Evolutionary conservation across 2,797 vertebrate genomes (phyloP).

Genomic region (Anniella stebbinsi): DNA sequence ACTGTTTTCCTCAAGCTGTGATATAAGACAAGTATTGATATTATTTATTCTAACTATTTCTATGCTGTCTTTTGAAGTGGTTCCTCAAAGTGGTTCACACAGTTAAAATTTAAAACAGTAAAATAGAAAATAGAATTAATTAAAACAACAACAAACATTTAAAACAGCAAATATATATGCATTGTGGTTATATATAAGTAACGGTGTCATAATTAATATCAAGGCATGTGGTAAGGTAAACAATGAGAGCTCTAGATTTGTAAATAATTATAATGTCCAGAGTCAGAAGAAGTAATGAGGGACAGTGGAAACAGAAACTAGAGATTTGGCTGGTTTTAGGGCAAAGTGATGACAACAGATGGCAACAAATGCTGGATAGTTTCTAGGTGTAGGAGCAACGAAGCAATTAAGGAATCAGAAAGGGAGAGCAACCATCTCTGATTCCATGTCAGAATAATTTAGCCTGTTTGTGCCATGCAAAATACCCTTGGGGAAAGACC

Average conservation of each 20-base stretch:
- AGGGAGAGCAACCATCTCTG: constrained; percentile 25
- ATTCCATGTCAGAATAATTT: constrained; percentile 14
- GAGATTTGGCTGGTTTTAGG: constrained; percentile 18
- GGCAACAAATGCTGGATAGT: constrained; percentile 20
- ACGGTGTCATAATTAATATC: not conserved
- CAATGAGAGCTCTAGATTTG: not conserved
- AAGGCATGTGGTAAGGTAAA: not conserved
- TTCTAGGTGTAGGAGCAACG: not conserved
- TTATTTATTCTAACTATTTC: too few relatives aligned
- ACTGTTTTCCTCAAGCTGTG: not conserved
- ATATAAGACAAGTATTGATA: not conserved
- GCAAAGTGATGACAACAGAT: not conserved
- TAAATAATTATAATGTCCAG: constrained; percentile 24
- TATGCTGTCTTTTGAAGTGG: too few relatives aligned
- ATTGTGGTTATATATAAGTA: not conserved
- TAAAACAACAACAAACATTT: too few relatives aligned
- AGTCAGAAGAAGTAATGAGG: constrained; percentile 12
- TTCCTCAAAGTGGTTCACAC: too few relatives aligned
- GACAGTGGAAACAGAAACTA: constrained; percentile 15
- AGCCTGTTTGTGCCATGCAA: not conserved
- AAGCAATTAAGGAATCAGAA: constrained; percentile 33
- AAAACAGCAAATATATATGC: not conserved
- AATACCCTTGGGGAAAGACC: not conserved
- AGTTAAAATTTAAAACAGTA: too few relatives aligned
- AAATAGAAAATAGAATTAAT: too few relatives aligned